Conservation (phyloP, 1,140 invertebrate species). For the Ridgeia piscesae region DNA sequence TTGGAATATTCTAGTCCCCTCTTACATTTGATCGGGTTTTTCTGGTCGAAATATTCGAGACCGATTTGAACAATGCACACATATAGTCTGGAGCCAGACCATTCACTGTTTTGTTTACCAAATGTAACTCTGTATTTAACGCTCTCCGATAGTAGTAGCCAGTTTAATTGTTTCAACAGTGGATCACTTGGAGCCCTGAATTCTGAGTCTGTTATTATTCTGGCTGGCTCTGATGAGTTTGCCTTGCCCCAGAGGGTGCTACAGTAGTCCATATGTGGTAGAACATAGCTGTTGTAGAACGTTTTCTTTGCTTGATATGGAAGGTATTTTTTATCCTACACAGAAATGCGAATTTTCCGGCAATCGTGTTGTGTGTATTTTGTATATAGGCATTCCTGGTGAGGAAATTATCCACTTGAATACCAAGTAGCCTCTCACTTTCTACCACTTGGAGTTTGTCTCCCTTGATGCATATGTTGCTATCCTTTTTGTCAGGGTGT, state of each 20-base stretch:
- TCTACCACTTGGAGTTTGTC: background rate
- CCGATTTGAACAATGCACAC: background rate
- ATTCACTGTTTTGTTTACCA: background rate
- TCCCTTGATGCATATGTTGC: background rate
- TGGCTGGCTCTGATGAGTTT: too few relatives aligned
- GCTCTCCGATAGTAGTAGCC: background rate
- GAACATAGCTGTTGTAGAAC: too few relatives aligned
- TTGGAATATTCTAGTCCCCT: background rate
- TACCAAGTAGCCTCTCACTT: background rate
- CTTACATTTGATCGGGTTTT: background rate
- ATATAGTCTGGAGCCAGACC: background rate
- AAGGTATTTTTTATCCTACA: too few relatives aligned
- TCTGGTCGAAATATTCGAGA: background rate
- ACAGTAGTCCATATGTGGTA: too few relatives aligned
- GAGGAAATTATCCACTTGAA: background rate
- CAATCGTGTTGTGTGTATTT: too few relatives aligned
- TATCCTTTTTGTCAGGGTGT: background rate
- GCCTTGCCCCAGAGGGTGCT: too few relatives aligned
- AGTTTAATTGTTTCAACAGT: background rate
- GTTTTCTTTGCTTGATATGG: too few relatives aligned
- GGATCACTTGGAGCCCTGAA: background rate
- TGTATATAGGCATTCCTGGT: too few relatives aligned
- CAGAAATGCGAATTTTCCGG: too few relatives aligned
- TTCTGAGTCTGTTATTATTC: too few relatives aligned
- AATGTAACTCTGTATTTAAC: background rate